Percentiles rank a stretch among this genome's conserved stretches.
Conservation (phyloP, 2,888 invertebrate genomes). For the Arrhopalites spinosus region DNA sequence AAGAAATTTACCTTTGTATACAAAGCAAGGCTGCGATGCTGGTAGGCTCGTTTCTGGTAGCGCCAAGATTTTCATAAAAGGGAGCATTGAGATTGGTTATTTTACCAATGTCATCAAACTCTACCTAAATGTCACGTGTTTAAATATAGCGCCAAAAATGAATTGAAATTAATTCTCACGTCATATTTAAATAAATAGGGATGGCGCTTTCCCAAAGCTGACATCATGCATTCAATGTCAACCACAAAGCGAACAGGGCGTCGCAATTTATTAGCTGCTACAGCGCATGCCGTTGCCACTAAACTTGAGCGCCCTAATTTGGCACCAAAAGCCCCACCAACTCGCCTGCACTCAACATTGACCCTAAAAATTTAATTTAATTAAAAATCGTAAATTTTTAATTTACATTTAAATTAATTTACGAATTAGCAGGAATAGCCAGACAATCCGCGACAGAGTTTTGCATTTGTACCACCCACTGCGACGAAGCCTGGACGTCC, state of each 20-base stretch:
- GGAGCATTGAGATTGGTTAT: too few species aligned
- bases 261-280: slow-evolving; percentile 70
- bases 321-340: slow-evolving; percentile 80
- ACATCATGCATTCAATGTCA: slow-evolving; percentile 74
- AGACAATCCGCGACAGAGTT: slow-evolving; percentile 65
- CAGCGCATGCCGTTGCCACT: slow-evolving; percentile 69
- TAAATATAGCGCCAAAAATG: not conserved
- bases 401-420: not conserved
- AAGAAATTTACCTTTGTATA: too few species aligned
- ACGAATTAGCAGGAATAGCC: slow-evolving; percentile 63
- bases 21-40: too few species aligned
- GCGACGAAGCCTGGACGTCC: slow-evolving; percentile 67
- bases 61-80: too few species aligned
- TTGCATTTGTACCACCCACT: slow-evolving; percentile 69
- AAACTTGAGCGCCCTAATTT: slow-evolving; percentile 71
- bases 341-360: slow-evolving; percentile 70
- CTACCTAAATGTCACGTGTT: slow-evolving; percentile 31
- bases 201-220: slow-evolving; percentile 70
- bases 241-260: slow-evolving; percentile 74
- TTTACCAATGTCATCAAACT: too few species aligned
- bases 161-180: slow-evolving; percentile 59
- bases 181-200: slow-evolving; percentile 70
- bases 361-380: slow-evolving; percentile 58
- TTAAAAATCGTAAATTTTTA: not conserved
- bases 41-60: too few species aligned